Percentiles rank a stretch among this genome's conserved stretches.
Conservation (phyloP, 2,113 vertebrate species). For the cattle (Bos taurus) region ARS-UCD2.0 NC_037347.1:13900501-13901000, state of each 20-base stretch:
- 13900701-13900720: background rate
- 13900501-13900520: conserved; percentile 18
- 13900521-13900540: conserved; percentile 24
- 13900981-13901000: background rate
- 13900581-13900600: background rate
- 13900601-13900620: conserved; percentile 8
- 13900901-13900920: background rate
- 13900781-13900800: conserved; percentile 19
- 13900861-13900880: background rate
- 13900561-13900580: background rate
- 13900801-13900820: background rate
- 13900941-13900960: background rate
- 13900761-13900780: background rate
- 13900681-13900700: background rate
- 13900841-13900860: background rate
- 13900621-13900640: conserved; percentile 31
- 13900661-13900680: conserved; percentile 4
- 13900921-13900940: background rate
- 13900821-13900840: background rate
- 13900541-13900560: background rate
- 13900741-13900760: background rate
- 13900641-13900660: background rate
- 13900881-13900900: background rate
- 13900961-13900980: background rate
- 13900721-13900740: conserved; percentile 8